Base-by-base conservation (phyloP, 2,888 invertebrate genomes). In the Rotaria socialis region DNA sequence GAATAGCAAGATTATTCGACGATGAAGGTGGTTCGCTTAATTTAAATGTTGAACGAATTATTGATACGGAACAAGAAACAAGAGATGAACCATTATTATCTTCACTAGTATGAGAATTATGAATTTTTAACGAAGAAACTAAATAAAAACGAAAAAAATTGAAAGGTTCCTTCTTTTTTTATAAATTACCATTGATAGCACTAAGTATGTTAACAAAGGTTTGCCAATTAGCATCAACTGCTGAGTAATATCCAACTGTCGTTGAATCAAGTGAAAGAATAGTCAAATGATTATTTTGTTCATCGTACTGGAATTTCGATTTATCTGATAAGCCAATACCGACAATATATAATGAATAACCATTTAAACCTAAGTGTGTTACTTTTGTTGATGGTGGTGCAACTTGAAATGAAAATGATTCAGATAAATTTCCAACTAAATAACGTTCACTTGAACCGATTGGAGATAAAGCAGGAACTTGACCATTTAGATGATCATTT, bases 341-440 rank as follows among this genome's bases (percentile, higher is more conserved):
- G 2, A n/a, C 47, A 24, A 80, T 47, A 47, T 47, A 80, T n/a
- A 80, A 80, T 47, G 80, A 47, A n/a, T 47, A 22, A 14, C 80
- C 80, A 47, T 80, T 80, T 80, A 80, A 80, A 47, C 80, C 80
- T 47, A 80, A 47, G 47, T 80, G n/a, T 24, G 43, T 43, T 80
- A 80, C 80, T 47, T 47, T 80, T 24, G n/a, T 47, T 47, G 47
- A 43, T 22, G 80, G n/a, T 24, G 80, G 80, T 19, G 80, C 80
- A 14, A 80, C 80, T 24, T 80, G 43, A 80, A 80, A 80, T 47
- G 80, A 5, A 80, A 47, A 80, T 80, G 80, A 4, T 80, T 80
- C 47, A 24, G 47, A 47, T n/a, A 80, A 80, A 47, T 80, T 80
- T 47, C 80, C 80, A 24, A 80, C 80, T 80, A 80, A n/a, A 80